Conservation (phyloP, 1,140 invertebrate species). For the Planococcus citri region DNA sequence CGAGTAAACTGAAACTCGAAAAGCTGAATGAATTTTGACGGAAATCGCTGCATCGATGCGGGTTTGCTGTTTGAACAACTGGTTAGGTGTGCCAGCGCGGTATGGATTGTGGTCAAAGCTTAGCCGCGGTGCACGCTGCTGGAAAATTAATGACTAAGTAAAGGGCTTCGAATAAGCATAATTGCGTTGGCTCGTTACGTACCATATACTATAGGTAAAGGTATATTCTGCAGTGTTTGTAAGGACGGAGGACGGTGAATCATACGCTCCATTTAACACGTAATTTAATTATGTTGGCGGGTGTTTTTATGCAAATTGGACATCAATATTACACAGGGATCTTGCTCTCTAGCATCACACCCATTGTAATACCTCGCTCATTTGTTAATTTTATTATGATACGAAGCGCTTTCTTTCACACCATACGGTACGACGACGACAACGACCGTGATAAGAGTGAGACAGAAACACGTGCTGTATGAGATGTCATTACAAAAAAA, state of each 20-base stretch:
- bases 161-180: neutral
- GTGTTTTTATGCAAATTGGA: slow-evolving; percentile 13
- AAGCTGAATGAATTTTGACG: neutral
- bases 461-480: neutral
- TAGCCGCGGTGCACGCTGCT: neutral
- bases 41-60: neutral
- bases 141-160: neutral
- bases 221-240: neutral
- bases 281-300: slow-evolving; percentile 15
- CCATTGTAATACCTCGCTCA: neutral
- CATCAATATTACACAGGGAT: neutral
- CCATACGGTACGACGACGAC: neutral
- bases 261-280: neutral
- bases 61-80: neutral
- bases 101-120: neutral
- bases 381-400: neutral
- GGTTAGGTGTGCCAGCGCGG: neutral
- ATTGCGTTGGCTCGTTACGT: neutral
- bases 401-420: neutral
- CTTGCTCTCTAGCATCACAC: slow-evolving; percentile 6
- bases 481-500: too few relatives aligned
- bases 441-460: neutral
- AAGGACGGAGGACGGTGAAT: neutral
- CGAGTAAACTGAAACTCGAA: neutral
- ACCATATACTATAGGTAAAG: neutral